Evolutionary conservation across 2,113 vertebrate genomes (phyloP).

Genomic region (Nothobranchius furzeri): DNA sequence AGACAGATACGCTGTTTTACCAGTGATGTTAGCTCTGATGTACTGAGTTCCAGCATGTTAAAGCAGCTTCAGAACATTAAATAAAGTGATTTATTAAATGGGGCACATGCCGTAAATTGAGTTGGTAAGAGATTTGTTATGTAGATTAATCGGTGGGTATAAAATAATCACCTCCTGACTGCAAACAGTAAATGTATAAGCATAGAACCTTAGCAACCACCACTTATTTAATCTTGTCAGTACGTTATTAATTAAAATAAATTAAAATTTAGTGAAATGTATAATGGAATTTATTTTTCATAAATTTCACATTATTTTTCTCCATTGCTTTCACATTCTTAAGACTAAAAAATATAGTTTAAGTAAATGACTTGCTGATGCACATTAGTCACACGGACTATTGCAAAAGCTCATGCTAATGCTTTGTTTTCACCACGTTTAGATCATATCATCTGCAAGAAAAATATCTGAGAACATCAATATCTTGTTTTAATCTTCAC

Average conservation of each 20-base stretch:
- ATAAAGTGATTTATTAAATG: background rate
- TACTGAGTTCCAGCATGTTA: background rate
- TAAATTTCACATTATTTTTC: background rate
- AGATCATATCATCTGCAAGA: slow-evolving; percentile 14
- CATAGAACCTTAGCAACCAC: background rate
- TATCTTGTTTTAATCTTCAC: slow-evolving; percentile 23
- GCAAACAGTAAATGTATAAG: background rate
- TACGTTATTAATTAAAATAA: background rate
- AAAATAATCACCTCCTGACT: background rate
- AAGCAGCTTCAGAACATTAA: background rate
- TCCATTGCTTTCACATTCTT: background rate
- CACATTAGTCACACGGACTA: slow-evolving; percentile 14
- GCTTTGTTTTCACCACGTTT: slow-evolving; percentile 6
- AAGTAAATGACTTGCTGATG: background rate
- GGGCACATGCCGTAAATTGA: background rate
- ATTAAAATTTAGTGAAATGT: background rate
- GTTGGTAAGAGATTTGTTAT: background rate
- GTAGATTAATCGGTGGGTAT: background rate
- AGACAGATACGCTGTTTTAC: background rate
- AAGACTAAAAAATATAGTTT: background rate
- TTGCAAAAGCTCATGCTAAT: slow-evolving; percentile 5
- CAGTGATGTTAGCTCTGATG: background rate
- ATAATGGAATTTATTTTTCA: background rate
- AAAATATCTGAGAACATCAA: slow-evolving; percentile 22
- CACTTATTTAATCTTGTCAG: background rate